Evolutionary conservation across 35 echinoderm and acorn worm genomes (phyloP).

Genomic region (Chiridota heheva): DNA sequence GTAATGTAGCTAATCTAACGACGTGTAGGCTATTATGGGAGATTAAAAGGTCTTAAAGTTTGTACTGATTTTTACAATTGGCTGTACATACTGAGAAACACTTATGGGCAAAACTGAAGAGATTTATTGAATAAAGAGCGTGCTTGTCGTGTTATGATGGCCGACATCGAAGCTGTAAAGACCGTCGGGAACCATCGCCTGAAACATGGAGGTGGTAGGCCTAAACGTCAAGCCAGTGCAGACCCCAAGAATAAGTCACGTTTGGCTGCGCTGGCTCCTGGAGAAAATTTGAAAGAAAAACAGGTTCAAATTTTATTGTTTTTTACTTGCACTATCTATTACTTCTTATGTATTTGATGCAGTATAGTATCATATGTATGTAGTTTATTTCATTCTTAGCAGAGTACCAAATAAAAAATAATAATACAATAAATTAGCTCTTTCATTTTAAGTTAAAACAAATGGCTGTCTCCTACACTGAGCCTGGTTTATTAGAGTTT

Average conservation of each 20-base stretch:
- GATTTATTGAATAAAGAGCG: neutral
- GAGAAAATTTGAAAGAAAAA: slow-evolving; percentile 99
- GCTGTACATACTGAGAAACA: neutral
- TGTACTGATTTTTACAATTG: neutral
- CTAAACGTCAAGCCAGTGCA: slow-evolving; percentile 47
- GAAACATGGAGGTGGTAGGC: slow-evolving; percentile 54
- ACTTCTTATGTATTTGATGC: no score
- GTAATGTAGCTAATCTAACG: no score
- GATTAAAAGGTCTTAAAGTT: slow-evolving; percentile 1
- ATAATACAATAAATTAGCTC: no score
- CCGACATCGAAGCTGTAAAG: slow-evolving; percentile 51
- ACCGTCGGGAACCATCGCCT: slow-evolving; percentile 47
- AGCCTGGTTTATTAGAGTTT: no score
- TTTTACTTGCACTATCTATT: neutral
- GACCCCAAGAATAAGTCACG: slow-evolving; percentile 96
- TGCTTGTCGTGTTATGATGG: neutral
- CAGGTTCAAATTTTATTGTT: slow-evolving; percentile 60
- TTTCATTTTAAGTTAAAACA: no score
- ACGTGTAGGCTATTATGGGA: no score
- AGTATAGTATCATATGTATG: neutral
- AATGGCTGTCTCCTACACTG: no score
- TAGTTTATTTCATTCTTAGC: neutral
- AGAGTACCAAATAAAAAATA: no score
- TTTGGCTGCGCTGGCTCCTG: slow-evolving; percentile 82
- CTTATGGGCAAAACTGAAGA: neutral